Base-by-base conservation (phyloP, 53 echinoderm and acorn worm species). In the Apostichopus leukothele region DNA sequence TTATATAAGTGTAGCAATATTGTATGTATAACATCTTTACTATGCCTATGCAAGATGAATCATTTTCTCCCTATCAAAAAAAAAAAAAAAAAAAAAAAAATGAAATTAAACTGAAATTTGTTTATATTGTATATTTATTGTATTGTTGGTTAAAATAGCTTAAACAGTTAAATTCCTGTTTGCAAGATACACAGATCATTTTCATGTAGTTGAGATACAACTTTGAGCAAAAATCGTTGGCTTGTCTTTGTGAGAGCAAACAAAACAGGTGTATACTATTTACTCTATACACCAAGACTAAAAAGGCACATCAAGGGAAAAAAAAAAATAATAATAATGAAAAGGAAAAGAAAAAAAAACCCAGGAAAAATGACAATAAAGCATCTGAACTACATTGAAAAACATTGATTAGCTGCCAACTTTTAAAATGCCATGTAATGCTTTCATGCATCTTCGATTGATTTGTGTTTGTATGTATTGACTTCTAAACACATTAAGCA, bases 371-470 rank as follows among this genome's bases (percentile, higher is more conserved):
- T 13, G 18, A 71, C 13, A 71, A 16, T 13, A 71, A 71, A 71
- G 71, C 71, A 71, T 21, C 71, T 71, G 71, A 71, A 71, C 71
- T 71, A 71, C 71, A 71, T 71, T 3, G 18, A 71, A 71, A 39
- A 71, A 71, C 71, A 71, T 71, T 71, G 71, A 71, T 71, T 71
- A 71, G 5, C 71, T 71, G 71, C 71, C 71, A 71, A 71, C 71
- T 71, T 71, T 71, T 39, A 71, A 71, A 71, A 71, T 71, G 18
- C 20, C 20, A 71, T 71, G 6, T 71, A 71, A 18, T 18, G 8
- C 57, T 57, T 9, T 7, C 57, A 57, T 9, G 7, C 1, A 10
- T 10, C 10, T 57, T 57, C 10, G 6, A 57, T 57, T 57, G 57
- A 57, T 57, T 57, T 57, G 8, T 9, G 8, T 57, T 57, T 9